A percentile compares a stretch with the other conserved stretches of the same genome.
These are phyloP conservation scores for Bombus affinis DNA, from an alignment of 1,140 invertebrate genomes.

Conservation along the genomic window DNA sequence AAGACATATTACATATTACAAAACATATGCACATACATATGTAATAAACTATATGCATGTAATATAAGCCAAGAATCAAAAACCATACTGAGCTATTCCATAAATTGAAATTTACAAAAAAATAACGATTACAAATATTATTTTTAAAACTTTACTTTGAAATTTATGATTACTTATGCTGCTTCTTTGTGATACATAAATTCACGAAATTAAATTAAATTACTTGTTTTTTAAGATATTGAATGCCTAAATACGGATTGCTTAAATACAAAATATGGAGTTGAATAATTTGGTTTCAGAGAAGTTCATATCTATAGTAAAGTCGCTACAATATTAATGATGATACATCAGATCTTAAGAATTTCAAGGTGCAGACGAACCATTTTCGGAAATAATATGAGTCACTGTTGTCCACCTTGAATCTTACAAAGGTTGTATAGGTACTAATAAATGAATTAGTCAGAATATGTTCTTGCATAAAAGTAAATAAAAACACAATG, in stretches of 20 bases:
- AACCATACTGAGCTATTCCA: too few species aligned
- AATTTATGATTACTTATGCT: too few species aligned
- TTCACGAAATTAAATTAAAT: neutral
- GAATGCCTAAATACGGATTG: too few species aligned
- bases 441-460: neutral
- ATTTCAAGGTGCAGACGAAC: conserved; percentile 16
- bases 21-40: neutral
- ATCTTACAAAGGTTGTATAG: conserved; percentile 35
- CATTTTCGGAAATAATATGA: conserved; percentile 50
- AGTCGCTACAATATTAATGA: too few species aligned
- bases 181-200: too few species aligned
- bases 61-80: too few species aligned
- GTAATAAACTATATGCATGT: neutral
- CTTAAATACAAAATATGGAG: neutral
- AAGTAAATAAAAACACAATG: neutral
- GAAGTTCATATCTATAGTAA: too few species aligned
- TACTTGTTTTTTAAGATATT: neutral
- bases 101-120: neutral
- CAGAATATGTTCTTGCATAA: conserved; percentile 1
- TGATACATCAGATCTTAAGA: neutral
- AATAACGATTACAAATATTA: too few species aligned
- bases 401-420: conserved; percentile 58
- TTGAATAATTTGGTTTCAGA: neutral
- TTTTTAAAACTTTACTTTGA: too few species aligned
- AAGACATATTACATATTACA: too few species aligned